Base-by-base conservation (phyloP, 2,888 invertebrate species). In the Nymphalis c-album region DNA sequence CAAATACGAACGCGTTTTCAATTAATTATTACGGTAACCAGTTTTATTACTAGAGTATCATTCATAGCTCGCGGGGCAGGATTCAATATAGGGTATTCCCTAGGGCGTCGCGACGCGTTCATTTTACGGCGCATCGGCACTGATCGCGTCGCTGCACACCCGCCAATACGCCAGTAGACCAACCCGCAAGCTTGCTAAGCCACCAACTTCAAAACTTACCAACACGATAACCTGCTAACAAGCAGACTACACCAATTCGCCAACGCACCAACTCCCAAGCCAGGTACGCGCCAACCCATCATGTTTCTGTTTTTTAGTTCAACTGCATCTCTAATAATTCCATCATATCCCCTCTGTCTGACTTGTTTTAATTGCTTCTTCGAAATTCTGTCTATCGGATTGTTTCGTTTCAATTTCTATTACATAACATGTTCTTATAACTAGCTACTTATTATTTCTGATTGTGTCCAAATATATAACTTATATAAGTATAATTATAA, bases 261-360 rank as follows among this genome's bases (percentile, higher is more conserved):
- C 16, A 40, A 57, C 10, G 26, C 57, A 18, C 57, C 40, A 57
- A 57, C 20, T 13, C 13, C 57, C 18, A 20, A 57, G 35, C 18
- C 57, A 8, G 18, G 18, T 48, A 17, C 1, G 10, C 40, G 31
- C 53, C 53, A 55, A 55, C 31, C 26, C 40, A 13, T 40, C 57
- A 57, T 40, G 26, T 5, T 65, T 47, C 60, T 60, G 60, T 65
- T 65, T 65, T 65, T 55, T 57, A 63, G 63, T 58, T 63, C 57
- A 57, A 60, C 51, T 60, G 53, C 60, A 65, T 60, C 65, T 65
- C 60, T 65, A 65, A 65, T 65, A 65, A 65, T 65, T 65, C 60
- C 60, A 65, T 60, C 60, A 65, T 53, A 60, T 45, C 53, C 65
- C 65, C 60, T 65, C 46, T 35, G 60, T 60, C 60, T 60, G 65